These are phyloP conservation scores for Girardinichthys multiradiatus DNA, from an alignment of 2,113 vertebrate genomes.

Conservation along the genomic window DNA sequence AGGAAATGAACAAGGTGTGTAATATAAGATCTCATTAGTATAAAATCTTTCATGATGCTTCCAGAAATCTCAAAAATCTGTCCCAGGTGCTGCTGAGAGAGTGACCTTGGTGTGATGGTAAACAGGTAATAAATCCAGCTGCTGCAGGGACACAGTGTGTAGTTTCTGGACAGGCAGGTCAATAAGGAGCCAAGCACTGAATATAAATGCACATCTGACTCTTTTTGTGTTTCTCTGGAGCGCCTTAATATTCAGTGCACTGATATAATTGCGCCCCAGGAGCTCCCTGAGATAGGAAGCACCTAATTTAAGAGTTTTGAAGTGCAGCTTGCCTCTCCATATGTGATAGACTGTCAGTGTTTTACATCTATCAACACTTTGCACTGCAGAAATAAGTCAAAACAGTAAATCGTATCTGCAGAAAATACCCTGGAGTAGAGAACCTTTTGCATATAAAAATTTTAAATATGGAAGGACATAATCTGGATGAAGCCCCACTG, in stretches of 20 bases:
- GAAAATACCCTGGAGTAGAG: conserved; percentile 8
- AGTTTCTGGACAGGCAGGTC: conserved; percentile 56
- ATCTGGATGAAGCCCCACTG: background rate
- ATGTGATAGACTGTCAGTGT: conserved; percentile 23
- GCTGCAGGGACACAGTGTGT: conserved; percentile 48
- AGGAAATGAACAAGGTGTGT: conserved; percentile 55
- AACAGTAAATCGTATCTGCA: background rate
- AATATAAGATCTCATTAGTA: conserved; percentile 59
- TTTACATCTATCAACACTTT: conserved; percentile 28
- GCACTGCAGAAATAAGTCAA: conserved; percentile 18
- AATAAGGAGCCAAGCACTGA: conserved; percentile 58
- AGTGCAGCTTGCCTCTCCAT: conserved; percentile 29
- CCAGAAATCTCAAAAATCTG: conserved; percentile 58
- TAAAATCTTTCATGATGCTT: conserved; percentile 61
- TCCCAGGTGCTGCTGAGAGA: conserved; percentile 51
- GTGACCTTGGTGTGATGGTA: conserved; percentile 67
- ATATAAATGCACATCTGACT: conserved; percentile 60
- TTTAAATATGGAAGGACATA: background rate
- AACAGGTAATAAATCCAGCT: conserved; percentile 68
- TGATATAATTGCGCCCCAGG: conserved; percentile 39
- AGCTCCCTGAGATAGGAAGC: conserved; percentile 19
- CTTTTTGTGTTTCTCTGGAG: conserved; percentile 23
- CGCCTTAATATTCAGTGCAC: conserved; percentile 25
- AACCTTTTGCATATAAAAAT: conserved; percentile 7
- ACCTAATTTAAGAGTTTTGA: conserved; percentile 8